Evolutionary conservation across 2,888 invertebrate genomes (phyloP).

Genomic region (Odontomyia ornata): DNA sequence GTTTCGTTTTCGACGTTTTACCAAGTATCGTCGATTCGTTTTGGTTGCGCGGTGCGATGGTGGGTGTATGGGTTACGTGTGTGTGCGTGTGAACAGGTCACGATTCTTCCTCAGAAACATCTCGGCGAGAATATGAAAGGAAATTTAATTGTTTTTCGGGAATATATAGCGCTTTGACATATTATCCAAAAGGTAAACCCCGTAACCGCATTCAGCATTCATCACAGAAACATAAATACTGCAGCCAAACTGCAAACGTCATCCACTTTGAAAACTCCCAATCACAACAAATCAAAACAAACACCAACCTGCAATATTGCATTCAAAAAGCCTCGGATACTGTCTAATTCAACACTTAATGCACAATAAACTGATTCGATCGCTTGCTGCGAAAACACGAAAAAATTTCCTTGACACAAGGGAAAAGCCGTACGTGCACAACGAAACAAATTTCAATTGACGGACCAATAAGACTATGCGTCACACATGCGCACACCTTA

Average conservation of each 20-base stretch:
- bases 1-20: neutral
- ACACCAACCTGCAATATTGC: neutral
- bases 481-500: neutral
- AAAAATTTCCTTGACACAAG: neutral
- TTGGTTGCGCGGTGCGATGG: neutral
- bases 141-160: too few species aligned
- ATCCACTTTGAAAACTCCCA: too few species aligned
- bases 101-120: neutral
- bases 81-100: neutral
- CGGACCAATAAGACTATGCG: neutral
- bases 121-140: too few species aligned
- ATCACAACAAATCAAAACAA: neutral
- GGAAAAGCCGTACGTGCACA: neutral
- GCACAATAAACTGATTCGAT: neutral
- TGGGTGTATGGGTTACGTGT: neutral
- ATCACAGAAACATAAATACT: too few species aligned
- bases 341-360: neutral
- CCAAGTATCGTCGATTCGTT: too few species aligned
- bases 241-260: too few species aligned
- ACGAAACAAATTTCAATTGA: neutral
- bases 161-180: too few species aligned
- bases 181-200: too few species aligned
- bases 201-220: too few species aligned
- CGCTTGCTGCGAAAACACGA: neutral
- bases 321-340: neutral